Base-by-base conservation (phyloP, 2,888 invertebrate species). In the Saturnia japonica region DNA sequence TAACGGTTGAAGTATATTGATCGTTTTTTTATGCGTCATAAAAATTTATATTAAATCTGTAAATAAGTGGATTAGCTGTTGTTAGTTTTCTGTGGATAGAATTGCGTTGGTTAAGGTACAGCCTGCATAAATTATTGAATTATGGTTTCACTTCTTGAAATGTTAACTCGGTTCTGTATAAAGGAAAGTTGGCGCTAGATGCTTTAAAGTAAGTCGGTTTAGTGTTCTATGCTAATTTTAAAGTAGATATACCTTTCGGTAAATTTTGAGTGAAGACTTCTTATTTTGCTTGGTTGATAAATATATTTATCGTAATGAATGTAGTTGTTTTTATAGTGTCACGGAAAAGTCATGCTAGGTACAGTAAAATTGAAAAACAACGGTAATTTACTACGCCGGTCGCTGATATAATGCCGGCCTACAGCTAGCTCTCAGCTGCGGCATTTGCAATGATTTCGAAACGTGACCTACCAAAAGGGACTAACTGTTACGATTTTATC, bases 121-220 rank as follows among this genome's bases (percentile, higher is more conserved):
- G 14, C 57, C 57, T 64, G 64, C 34, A 64, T 64, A 64, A 64
- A 64, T 64, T 12, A 64, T 40, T 40, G 40, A 64, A 19, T n/a
- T 34, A 64, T 40, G 64, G 64, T 40, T 34, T 11, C 57, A n/a
- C 64, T 64, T 64, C 64, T 64, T 64, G 64, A 64, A 64, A 64
- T 64, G 64, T 64, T 64, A 64, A 64, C 28, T 60, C 14, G 14
- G 14, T 14, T 12, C 57, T 60, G 57, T 14, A 14, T 28, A 60
- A n/a, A 54, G 54, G 22, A n/a, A 60, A 60, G 14, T 60, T 60
- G 11, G 14, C 28, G 14, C 14, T 28, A 60, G 57, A 60, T 28
- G 28, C 57, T 60, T 60, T 25, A 28, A 60, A 28, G 57, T 60
- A 28, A 60, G 14, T 60, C 6, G 25, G 28, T 60, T 60, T 25